Evolutionary conservation across 2,888 invertebrate genomes (phyloP), one percentile per base, ranked within the genome.

Genomic region (Nomada ruficornis): DNA sequence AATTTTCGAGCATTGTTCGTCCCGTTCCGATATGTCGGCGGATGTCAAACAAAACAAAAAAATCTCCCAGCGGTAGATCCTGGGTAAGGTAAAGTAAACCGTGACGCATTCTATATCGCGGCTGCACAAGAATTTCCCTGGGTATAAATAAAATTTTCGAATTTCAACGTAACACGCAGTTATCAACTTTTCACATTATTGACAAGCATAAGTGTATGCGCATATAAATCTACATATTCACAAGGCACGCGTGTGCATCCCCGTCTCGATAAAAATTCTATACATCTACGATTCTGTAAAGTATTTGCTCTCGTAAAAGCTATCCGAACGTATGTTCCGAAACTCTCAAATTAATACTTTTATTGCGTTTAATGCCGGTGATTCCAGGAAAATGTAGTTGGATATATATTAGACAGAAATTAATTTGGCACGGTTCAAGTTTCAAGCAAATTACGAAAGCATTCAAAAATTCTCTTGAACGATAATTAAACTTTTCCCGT

Each of bases 171-270:
- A 57, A 36, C 68, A 10, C 13, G 23, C 42, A 76, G 63, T 70
- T 72, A 60, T 79, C 65, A 54, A 67, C 47, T 52, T 65, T 50
- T 67, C 60, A 18, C 47, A 63, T 77, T 80, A 65, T 80, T 65
- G 79, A 78, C 71, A 60, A 36, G 59, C 26, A 65, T 59, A 71
- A 65, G 64, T 71, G 59, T 54, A 60, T 54, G 60, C 64, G 80
- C 64, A 78, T 78, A 80, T 72, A 78, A 78, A 80, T 78, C 65
- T 65, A 47, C 59, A 60, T 65, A 78, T 78, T 80, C 71, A 11
- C 54, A 47, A 20, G 15, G 15, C 20, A 50, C 26, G 50, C 18
- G 57, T 71, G 47, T 42, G 47, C 26, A 52, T 23, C 62, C 1
- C 10, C 42, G 13, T 20, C 26, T 52, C 55, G 50, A 29, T 59